These are phyloP conservation scores for Muricea muricata DNA, from an alignment of 92 coral and sea anemone species.

Conservation along the genomic window DNA sequence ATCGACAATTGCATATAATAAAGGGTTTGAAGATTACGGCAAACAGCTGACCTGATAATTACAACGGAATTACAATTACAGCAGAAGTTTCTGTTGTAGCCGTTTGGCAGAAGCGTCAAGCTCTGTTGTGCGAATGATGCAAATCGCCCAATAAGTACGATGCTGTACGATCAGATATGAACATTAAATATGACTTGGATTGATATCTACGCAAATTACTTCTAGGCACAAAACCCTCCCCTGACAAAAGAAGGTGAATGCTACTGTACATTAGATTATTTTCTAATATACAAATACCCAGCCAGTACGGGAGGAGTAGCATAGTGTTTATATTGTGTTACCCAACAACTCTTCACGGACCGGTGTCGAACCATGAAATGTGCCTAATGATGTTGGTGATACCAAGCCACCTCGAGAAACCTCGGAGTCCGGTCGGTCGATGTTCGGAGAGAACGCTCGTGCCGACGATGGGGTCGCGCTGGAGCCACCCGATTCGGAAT, in stretches of 20 bases:
- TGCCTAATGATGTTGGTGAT: conserved; percentile 17
- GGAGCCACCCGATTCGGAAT: conserved; percentile 19
- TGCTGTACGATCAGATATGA: too few species aligned
- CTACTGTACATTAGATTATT: too few species aligned
- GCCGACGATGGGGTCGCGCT: conserved; percentile 40
- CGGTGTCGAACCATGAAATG: conserved; percentile 23
- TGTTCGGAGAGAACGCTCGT: conserved; percentile 34
- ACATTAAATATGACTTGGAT: not conserved
- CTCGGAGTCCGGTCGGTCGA: conserved; percentile 29
- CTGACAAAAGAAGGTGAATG: not conserved
- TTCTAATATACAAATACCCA: not conserved
- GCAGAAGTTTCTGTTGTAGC: too few species aligned
- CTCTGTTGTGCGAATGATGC: too few species aligned
- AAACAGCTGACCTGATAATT: too few species aligned
- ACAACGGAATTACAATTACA: too few species aligned
- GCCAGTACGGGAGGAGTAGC: not conserved
- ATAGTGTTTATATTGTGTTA: not conserved
- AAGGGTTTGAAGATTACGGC: too few species aligned
- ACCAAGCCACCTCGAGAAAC: conserved; percentile 24
- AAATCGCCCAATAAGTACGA: too few species aligned
- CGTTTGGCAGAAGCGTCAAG: too few species aligned
- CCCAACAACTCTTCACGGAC: conserved; percentile 30
- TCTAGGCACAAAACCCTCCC: not conserved
- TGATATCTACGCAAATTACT: not conserved
- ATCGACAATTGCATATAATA: too few species aligned